Conservation (phyloP, 2,888 invertebrate genomes). For the Muscina levida region DNA sequence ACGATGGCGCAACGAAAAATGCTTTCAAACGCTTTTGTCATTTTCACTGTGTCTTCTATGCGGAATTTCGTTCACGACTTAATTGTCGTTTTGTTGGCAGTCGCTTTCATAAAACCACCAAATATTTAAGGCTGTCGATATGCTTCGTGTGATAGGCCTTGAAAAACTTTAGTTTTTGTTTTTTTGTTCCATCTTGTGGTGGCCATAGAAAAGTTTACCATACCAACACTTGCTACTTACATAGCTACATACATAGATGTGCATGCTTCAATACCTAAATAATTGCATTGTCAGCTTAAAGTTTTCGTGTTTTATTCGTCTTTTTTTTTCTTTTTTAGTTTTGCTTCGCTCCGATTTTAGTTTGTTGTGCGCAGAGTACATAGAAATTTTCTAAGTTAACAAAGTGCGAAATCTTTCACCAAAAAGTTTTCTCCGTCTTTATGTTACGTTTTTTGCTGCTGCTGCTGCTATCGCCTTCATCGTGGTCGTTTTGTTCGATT, state of each 20-base stretch:
- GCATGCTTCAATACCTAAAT: slow-evolving; percentile 16
- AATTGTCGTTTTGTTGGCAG: slow-evolving; percentile 27
- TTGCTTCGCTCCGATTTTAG: neutral
- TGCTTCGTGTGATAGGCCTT: slow-evolving; percentile 28
- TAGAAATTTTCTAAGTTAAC: slow-evolving; percentile 23
- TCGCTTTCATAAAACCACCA: neutral
- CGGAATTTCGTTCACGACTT: neutral
- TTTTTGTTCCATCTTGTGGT: neutral
- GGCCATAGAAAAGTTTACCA: neutral
- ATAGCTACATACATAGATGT: neutral
- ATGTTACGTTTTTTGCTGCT: neutral
- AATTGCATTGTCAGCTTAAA: slow-evolving; percentile 45
- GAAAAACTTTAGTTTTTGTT: slow-evolving; percentile 5
- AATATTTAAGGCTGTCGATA: slow-evolving; percentile 32
- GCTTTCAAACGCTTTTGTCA: slow-evolving; percentile 2
- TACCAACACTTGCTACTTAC: too few relatives aligned
- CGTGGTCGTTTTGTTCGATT: slow-evolving; percentile 1
- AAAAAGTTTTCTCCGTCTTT: slow-evolving; percentile 4
- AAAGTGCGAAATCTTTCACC: slow-evolving; percentile 43
- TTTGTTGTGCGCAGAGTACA: slow-evolving; percentile 4
- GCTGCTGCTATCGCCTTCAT: neutral
- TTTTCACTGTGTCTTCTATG: slow-evolving; percentile 1
- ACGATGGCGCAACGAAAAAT: slow-evolving; percentile 10
- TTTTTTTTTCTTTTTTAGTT: neutral
- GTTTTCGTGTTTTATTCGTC: neutral